Percentiles rank a stretch among this genome's conserved stretches.
phyloP scores from a whole-genome alignment of 2,888 invertebrate species.

The Acronicta leporina region DNA sequence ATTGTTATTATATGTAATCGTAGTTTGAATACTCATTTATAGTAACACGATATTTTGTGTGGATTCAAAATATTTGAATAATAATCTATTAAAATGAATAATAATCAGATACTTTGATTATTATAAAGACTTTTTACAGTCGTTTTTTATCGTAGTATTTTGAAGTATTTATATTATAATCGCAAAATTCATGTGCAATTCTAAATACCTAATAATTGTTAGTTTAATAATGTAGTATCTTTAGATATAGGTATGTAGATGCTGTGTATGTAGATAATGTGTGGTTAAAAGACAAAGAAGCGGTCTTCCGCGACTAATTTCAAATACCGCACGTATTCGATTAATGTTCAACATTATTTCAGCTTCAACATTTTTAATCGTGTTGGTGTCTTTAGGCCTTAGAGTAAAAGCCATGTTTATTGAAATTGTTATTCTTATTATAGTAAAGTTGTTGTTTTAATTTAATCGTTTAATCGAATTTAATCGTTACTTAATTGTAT shows the following conservation, averaged over 20 bases:
- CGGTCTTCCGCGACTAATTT: slow-evolving; percentile 42
- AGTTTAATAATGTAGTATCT: slow-evolving; percentile 16
- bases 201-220: slow-evolving; percentile 8
- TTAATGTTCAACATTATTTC: slow-evolving; percentile 48
- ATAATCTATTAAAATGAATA: background rate
- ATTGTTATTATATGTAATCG: slow-evolving; percentile 6
- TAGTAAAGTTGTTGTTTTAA: slow-evolving; percentile 31
- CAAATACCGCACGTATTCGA: slow-evolving; percentile 48
- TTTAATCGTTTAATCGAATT: slow-evolving; percentile 38
- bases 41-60: slow-evolving; percentile 13
- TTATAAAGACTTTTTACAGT: slow-evolving; percentile 7
- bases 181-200: slow-evolving; percentile 20
- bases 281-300: slow-evolving; percentile 40
- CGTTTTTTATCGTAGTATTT: slow-evolving; percentile 2
- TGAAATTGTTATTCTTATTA: slow-evolving; percentile 44
- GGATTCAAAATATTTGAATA: background rate
- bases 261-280: slow-evolving; percentile 5
- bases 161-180: slow-evolving; percentile 8
- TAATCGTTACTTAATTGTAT: slow-evolving; percentile 39
- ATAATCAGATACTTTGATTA: slow-evolving; percentile 16
- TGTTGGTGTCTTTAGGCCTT: slow-evolving; percentile 27
- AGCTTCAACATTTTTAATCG: slow-evolving; percentile 25
- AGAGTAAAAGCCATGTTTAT: slow-evolving; percentile 15
- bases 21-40: slow-evolving; percentile 21
- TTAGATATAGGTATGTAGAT: slow-evolving; percentile 16